Evolutionary conservation across 2,113 vertebrate species (phyloP).

Genomic region (Muntiacus muntjak): DNA sequence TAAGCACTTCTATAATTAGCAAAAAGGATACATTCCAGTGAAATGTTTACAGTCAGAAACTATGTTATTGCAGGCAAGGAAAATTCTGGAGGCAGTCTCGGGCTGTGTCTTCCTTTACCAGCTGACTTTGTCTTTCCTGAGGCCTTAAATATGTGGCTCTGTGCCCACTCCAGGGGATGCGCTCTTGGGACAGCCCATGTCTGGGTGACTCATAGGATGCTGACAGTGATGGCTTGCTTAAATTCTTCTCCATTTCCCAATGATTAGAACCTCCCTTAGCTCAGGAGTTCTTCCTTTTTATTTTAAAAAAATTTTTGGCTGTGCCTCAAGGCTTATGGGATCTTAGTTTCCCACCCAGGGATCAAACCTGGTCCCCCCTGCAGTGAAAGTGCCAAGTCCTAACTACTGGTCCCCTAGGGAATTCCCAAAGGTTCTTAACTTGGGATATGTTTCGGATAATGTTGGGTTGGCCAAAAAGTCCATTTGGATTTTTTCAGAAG

Average conservation of each 20-base stretch:
- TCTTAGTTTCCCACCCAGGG: neutral
- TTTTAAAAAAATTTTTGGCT: neutral
- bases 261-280: neutral
- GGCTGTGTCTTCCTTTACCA: neutral
- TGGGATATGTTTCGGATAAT: neutral
- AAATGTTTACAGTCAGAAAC: slow-evolving; percentile 1
- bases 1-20: neutral
- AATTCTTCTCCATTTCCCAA: neutral
- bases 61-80: neutral
- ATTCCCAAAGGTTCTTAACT: neutral
- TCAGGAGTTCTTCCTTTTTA: neutral
- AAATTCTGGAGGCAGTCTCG: neutral
- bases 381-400: neutral
- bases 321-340: neutral
- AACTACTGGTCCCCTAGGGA: neutral
- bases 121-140: neutral
- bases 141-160: neutral
- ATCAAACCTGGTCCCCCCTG: neutral
- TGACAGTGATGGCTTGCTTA: neutral
- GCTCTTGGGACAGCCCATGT: neutral
- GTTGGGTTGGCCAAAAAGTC: neutral
- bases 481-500: neutral
- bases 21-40: neutral
- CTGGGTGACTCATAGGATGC: slow-evolving; percentile 23
- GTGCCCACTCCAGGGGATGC: neutral